These are phyloP conservation scores for Calyptomena viridis DNA, from an alignment of 2,113 vertebrate genomes.

Conservation along the genomic window DNA sequence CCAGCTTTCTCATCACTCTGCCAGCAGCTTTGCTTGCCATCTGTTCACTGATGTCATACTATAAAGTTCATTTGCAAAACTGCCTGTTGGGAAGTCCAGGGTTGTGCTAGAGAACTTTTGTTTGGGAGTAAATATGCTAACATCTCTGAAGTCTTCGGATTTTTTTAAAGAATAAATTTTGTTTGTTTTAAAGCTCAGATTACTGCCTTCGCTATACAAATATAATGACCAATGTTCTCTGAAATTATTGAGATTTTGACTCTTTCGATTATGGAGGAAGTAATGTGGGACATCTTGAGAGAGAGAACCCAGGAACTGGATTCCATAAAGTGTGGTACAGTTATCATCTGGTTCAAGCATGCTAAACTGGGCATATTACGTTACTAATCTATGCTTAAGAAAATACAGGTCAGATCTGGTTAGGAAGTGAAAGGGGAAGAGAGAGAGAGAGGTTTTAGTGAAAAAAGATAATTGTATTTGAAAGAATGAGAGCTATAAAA, in stretches of 20 bases:
- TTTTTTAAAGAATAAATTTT: neutral
- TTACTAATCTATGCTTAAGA: neutral
- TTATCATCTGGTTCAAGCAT: neutral
- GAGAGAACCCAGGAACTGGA: neutral
- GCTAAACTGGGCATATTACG: neutral
- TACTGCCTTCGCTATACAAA: neutral
- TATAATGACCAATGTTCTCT: neutral
- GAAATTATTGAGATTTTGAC: neutral
- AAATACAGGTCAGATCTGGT: neutral
- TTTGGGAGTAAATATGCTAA: constrained; percentile 17
- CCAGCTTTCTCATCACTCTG: constrained; percentile 53
- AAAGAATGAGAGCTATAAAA: neutral
- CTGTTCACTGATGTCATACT: constrained; percentile 69
- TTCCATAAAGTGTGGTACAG: neutral
- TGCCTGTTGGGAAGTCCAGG: constrained; percentile 23
- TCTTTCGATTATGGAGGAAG: neutral
- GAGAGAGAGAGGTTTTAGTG: neutral
- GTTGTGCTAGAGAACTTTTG: constrained; percentile 26
- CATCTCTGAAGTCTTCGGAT: neutral
- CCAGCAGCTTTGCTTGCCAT: constrained; percentile 66
- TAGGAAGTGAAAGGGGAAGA: neutral
- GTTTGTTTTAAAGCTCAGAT: neutral
- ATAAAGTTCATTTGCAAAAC: constrained; percentile 39
- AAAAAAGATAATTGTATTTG: neutral
- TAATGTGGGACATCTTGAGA: neutral